Evolutionary conservation across 1,140 invertebrate genomes (phyloP), one percentile per base, ranked within the genome.

Genomic region (Drosophila parabipectinata): DNA sequence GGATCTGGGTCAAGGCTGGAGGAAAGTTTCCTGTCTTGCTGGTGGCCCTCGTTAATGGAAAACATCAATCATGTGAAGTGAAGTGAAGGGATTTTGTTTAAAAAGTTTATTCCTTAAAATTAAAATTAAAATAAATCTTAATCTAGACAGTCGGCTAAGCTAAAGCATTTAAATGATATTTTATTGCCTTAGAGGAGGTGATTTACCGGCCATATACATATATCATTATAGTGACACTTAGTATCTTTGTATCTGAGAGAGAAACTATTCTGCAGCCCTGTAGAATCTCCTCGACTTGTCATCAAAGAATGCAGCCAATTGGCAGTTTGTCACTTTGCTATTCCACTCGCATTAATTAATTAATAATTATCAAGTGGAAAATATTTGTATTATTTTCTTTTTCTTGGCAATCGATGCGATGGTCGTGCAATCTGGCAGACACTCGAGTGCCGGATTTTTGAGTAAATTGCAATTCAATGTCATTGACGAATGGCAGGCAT

Each of bases 401-500:
- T 41, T 50, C 75, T 84, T 84, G 81, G 77, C 80, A 76, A 50
- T 67, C 64, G 60, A 34, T 64, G 51, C 55, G 74, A 85, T 63
- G 82, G 68, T 67, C 82, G 48, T 44, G 34, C 56, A 55, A 60
- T 56, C 41, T 57, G 55, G 50, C 74, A 54, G 55, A 77, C 58
- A 50, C 3, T 45, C 14, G 26, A 44, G 56, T 44, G 55, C 24
- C 18, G 30, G 30, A 21, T 39, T 18, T 69, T 56, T 45, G 67
- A 68, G 50, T 59, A 72, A 77, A 88, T 83, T 87, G 79, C 83
- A 88, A 76, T 87, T 87, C 83, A 87, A 87, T 87, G 83, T 87
- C 83, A 87, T 88, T 87, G 79, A 80, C 81, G 81, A 85, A 77
- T 50, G 52, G 53, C 63, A 55, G 24, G 48, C 58, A 39, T 41